Percentiles rank a stretch among this genome's conserved stretches.
These are phyloP conservation scores for Laticauda laticaudata DNA, from an alignment of 2,113 vertebrate species.

Conservation along the genomic window DNA sequence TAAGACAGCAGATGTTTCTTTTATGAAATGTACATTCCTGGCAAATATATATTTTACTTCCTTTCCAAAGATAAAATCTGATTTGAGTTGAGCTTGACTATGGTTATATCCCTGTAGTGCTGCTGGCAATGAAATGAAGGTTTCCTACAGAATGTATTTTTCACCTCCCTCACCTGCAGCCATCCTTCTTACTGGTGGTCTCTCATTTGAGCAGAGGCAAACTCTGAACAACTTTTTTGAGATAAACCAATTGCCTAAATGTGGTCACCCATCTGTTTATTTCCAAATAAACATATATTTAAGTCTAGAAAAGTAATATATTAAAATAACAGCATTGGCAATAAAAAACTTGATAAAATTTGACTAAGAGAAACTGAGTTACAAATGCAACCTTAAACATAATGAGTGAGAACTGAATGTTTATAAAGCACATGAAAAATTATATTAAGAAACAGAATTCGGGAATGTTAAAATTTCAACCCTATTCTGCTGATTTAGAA, in stretches of 20 bases:
- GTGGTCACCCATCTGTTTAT: neutral
- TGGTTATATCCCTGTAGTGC: neutral
- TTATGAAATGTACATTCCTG: neutral
- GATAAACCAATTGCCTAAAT: neutral
- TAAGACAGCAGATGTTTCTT: neutral
- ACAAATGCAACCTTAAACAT: neutral
- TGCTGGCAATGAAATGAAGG: neutral
- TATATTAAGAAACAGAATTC: neutral
- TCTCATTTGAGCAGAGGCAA: neutral
- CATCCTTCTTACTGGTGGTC: neutral
- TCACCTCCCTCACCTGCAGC: neutral
- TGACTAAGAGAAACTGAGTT: neutral
- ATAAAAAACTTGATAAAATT: neutral
- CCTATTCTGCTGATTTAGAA: neutral
- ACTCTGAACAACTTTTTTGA: neutral
- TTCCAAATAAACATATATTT: neutral
- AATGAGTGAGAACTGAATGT: neutral
- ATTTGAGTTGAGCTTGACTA: neutral
- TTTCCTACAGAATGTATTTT: neutral
- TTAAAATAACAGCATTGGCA: neutral
- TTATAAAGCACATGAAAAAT: neutral
- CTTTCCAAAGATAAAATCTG: neutral
- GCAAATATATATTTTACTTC: neutral
- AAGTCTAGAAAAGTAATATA: neutral
- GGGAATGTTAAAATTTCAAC: neutral